Evolutionary conservation across 2,113 vertebrate species (phyloP).

Genomic region (Emydocephalus ijimae): DNA sequence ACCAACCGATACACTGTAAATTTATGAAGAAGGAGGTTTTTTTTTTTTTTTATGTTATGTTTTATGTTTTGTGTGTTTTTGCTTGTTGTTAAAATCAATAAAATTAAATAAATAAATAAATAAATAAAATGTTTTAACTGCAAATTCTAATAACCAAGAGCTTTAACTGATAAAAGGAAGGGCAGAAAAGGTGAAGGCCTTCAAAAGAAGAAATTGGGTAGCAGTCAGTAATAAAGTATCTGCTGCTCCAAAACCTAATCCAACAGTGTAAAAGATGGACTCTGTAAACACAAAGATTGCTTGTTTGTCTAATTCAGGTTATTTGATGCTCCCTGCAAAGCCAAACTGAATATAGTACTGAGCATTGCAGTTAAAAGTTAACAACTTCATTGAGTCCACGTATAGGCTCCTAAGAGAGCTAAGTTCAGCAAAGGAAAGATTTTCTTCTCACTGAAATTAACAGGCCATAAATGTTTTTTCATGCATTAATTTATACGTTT

Average conservation of each 20-base stretch:
- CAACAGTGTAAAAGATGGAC: not conserved
- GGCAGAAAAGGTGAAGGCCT: not conserved
- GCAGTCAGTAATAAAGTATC: not conserved
- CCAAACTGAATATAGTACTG: not conserved
- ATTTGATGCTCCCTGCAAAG: not conserved
- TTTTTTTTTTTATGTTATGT: too few relatives aligned
- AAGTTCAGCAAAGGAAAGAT: not conserved
- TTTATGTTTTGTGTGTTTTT: too few relatives aligned
- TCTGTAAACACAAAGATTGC: not conserved
- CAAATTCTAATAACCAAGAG: not conserved
- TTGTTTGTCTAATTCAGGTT: not conserved
- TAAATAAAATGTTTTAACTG: not conserved
- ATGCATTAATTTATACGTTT: not conserved
- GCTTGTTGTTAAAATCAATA: too few relatives aligned
- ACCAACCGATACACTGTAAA: too few relatives aligned
- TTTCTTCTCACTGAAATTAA: not conserved
- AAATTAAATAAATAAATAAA: too few relatives aligned
- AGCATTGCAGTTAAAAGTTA: not conserved
- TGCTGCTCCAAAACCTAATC: not conserved
- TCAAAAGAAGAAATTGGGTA: not conserved
- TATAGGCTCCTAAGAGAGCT: not conserved
- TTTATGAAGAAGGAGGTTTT: too few relatives aligned
- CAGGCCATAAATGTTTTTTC: not conserved
- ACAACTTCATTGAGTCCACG: not conserved
- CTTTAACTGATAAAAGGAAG: not conserved